Conservation (phyloP, 1,140 invertebrate species). For the Leptoteleia sp. region DNA sequence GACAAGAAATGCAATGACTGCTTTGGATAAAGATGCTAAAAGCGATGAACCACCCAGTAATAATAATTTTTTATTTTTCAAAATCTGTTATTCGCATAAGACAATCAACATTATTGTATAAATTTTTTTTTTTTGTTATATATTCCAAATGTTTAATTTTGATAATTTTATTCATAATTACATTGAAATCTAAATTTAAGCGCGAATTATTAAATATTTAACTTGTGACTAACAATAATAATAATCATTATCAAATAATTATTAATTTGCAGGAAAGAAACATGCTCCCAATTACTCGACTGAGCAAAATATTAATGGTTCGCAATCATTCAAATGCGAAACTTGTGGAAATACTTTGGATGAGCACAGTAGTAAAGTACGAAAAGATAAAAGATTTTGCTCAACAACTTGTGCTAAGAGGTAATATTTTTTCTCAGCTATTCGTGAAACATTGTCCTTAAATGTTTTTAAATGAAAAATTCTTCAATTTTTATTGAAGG, state of each 20-base stretch:
- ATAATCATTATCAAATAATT: no score
- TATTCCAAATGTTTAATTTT: no score
- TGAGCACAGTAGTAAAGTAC: conserved; percentile 87
- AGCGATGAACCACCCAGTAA: conserved; percentile 89
- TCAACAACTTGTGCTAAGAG: conserved; percentile 88
- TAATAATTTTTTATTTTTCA: conserved; percentile 46
- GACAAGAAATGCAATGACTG: conserved; percentile 80
- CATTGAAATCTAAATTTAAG: no score
- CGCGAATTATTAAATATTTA: no score
- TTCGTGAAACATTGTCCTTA: background rate
- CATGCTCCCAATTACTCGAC: conserved; percentile 75
- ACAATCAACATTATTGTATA: no score
- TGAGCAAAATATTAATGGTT: conserved; percentile 77
- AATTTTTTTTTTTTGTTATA: no score
- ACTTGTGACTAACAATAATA: background rate
- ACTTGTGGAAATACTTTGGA: conserved; percentile 86
- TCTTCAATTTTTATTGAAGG: no score
- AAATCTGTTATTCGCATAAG: no score
- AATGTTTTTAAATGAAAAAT: background rate
- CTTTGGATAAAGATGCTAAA: conserved; percentile 80
- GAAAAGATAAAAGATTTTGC: conserved; percentile 90
- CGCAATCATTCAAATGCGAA: conserved; percentile 87
- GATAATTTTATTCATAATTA: no score
- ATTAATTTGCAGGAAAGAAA: conserved; percentile 72
- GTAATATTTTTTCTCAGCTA: conserved; percentile 54